Conservation (phyloP, 2,113 vertebrate species). For the Hypomesus transpacificus region DNA sequence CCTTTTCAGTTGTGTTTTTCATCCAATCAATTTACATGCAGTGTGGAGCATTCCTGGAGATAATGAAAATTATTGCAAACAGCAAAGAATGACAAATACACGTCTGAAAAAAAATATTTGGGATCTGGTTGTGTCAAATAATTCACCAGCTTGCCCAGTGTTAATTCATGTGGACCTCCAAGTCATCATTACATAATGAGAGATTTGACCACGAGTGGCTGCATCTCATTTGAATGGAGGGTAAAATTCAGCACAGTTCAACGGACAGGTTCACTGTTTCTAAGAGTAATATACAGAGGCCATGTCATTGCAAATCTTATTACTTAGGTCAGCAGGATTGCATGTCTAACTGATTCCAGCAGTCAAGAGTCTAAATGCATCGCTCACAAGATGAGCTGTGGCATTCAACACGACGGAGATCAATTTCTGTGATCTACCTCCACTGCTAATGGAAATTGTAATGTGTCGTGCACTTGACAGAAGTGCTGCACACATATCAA, state of each 20-base stretch:
- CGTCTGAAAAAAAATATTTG: neutral
- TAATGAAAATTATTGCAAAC: too few relatives aligned
- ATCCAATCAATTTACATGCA: too few relatives aligned
- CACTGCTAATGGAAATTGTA: neutral
- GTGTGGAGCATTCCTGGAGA: too few relatives aligned
- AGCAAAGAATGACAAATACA: neutral
- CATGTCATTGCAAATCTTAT: neutral
- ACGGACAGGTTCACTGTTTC: constrained; percentile 1
- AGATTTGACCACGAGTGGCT: neutral
- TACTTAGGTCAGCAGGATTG: constrained; percentile 46
- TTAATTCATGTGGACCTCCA: neutral
- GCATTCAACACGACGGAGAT: constrained; percentile 17
- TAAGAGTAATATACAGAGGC: neutral
- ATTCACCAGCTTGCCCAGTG: neutral
- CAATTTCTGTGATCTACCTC: constrained; percentile 10
- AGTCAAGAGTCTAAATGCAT: constrained; percentile 23
- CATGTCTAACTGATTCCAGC: constrained; percentile 36
- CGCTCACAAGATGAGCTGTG: constrained; percentile 17
- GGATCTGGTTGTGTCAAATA: neutral
- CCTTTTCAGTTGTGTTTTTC: too few relatives aligned
- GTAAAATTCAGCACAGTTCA: neutral
- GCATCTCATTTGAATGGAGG: neutral
- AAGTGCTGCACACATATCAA: too few relatives aligned
- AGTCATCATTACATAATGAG: neutral
- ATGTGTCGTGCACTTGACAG: too few relatives aligned